Percentiles rank a stretch among this genome's conserved stretches.
These are phyloP conservation scores for Euleptes europaea DNA, from an alignment of 2,113 vertebrate species.

Conservation along the genomic window DNA sequence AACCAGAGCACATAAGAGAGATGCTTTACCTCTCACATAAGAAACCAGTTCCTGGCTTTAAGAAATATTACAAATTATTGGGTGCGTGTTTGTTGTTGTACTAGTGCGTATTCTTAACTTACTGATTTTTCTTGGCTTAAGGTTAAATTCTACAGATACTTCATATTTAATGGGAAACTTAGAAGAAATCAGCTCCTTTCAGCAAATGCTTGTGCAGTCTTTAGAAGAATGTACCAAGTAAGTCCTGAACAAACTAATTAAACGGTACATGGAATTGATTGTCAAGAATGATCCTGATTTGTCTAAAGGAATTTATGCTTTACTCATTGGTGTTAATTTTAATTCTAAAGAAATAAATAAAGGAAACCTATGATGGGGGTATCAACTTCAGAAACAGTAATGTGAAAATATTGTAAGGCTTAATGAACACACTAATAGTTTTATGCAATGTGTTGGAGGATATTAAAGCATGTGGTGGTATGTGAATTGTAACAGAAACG, in stretches of 20 bases:
- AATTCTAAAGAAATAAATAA: background rate
- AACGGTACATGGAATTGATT: background rate
- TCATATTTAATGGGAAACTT: conserved; percentile 92
- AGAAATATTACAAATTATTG: background rate
- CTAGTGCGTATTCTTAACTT: background rate
- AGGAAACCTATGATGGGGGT: background rate
- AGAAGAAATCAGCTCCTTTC: conserved; percentile 96
- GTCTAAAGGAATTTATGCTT: background rate
- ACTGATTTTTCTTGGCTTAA: conserved; percentile 60
- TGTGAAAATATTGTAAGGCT: background rate
- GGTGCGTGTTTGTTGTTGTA: too few relatives aligned
- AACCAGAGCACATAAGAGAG: background rate
- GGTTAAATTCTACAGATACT: conserved; percentile 83
- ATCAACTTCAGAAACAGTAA: background rate
- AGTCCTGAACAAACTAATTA: conserved; percentile 64
- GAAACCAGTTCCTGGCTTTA: background rate
- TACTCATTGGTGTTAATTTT: background rate
- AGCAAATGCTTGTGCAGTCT: conserved; percentile 95
- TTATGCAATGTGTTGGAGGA: background rate
- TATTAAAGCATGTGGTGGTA: background rate
- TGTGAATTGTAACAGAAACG: background rate
- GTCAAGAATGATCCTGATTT: background rate
- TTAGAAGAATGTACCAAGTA: conserved; percentile 97
- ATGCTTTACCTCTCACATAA: background rate
- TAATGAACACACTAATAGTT: background rate